Base-by-base conservation (phyloP, 2,888 invertebrate genomes). In the Phymatocera aterrima region DNA sequence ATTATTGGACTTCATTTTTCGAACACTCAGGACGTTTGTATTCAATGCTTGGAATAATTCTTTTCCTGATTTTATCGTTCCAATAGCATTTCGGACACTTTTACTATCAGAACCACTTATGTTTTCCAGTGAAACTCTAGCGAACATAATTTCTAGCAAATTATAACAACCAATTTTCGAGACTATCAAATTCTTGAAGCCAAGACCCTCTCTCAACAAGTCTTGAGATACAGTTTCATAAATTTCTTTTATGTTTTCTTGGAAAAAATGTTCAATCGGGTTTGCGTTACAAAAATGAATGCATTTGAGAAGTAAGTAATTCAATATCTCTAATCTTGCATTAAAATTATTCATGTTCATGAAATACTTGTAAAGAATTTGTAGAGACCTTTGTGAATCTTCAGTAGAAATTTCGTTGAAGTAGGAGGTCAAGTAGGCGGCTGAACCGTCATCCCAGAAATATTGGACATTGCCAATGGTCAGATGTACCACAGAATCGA, bases 81-180 rank as follows among this genome's bases (percentile, higher is more conserved):
- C 80, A 65, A 84, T 84, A 24, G 86, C 84, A 15, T 88, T 89
- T 72, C 77, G 80, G 10, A 87, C 85, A 60, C 92, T 90, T 1
- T 81, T 72, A 80, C 89, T 81, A 0, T 83, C 79, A 1, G 40
- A 34, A 0, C 77, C 77, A 15, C 81, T 82, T 57, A 88, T 86
- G 0, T 83, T 84, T 21, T 85, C 84, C 43, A 86, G 78, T 21
- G 84, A 77, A 3, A 91, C 80, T 51, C 82, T 86, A 0, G 86
- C 86, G 43, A 90, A 89, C 85, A 92, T 85, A 8, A 87, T 82
- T 80, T 90, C 90, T 28, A 91, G 79, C 6, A 92, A 82, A 75
- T 87, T 85, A 80, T 87, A 92, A 40, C 88, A 88, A 12, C 90
- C 90, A 4, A 91, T 90, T 64, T 90, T 88, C 1, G 89, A 87